Conservation (phyloP, 23 tunicate species). For the Halocynthia roretzi region DNA sequence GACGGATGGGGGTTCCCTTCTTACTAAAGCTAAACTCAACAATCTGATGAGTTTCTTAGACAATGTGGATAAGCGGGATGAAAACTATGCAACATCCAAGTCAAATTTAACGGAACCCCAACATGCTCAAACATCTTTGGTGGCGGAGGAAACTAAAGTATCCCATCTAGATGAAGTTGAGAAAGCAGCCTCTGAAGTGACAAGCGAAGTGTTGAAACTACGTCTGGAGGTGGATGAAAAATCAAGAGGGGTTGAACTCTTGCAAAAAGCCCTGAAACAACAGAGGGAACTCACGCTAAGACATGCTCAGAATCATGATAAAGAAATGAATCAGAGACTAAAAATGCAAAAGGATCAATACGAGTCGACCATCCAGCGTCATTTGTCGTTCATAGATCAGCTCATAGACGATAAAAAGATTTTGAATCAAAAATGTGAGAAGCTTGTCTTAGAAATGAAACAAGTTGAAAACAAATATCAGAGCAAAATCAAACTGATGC, state of each 20-base stretch:
- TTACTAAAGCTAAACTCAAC: conserved; percentile 81
- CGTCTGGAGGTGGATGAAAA: conserved; percentile 77
- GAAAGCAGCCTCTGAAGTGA: conserved; percentile 34
- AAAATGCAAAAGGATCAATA: conserved; percentile 84
- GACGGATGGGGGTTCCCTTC: background rate
- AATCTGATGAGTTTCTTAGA: conserved; percentile 68
- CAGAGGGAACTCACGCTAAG: conserved; percentile 43
- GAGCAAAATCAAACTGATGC: conserved; percentile 59
- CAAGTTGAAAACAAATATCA: conserved; percentile 51
- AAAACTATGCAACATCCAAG: conserved; percentile 22
- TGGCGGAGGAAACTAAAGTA: conserved; percentile 29
- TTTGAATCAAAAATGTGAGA: conserved; percentile 65
- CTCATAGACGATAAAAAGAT: conserved; percentile 86
- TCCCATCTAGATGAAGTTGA: background rate
- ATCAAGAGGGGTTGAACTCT: conserved; percentile 57
- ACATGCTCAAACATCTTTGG: background rate
- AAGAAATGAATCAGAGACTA: conserved; percentile 44
- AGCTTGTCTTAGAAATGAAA: conserved; percentile 64
- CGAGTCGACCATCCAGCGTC: conserved; percentile 85
- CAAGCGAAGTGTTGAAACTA: conserved; percentile 63
- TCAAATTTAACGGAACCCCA: conserved; percentile 4
- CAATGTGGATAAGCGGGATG: conserved; percentile 51
- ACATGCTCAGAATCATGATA: conserved; percentile 56
- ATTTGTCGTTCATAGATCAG: conserved; percentile 84
- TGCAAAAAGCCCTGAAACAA: conserved; percentile 69